Evolutionary conservation across 2,797 vertebrate species (phyloP).

Genomic region (Rallus crepitans): DNA sequence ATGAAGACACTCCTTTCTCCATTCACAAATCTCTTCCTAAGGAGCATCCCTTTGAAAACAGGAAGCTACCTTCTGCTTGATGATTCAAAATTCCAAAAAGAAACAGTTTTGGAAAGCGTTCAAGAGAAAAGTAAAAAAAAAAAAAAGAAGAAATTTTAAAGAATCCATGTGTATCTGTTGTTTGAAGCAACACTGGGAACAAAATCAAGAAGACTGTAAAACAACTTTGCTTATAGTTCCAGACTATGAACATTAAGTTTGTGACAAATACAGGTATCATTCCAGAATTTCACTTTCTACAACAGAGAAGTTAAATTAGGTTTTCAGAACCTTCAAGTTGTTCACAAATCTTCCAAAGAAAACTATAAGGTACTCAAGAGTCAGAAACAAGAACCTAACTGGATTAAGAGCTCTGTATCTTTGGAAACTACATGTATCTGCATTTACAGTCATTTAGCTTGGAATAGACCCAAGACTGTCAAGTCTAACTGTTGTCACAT

Average conservation of each 20-base stretch:
- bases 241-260: background rate
- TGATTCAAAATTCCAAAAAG: background rate
- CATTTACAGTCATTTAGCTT: background rate
- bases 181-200: background rate
- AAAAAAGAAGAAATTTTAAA: background rate
- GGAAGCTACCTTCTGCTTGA: background rate
- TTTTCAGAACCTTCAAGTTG: background rate
- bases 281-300: background rate
- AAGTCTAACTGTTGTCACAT: background rate
- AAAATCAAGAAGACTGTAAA: background rate
- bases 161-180: background rate
- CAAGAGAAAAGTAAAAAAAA: background rate
- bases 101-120: background rate
- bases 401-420: background rate
- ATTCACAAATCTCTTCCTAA: conserved; percentile 6
- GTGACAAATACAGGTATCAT: background rate
- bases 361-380: background rate
- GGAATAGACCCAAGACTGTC: too few relatives aligned
- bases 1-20: background rate
- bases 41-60: background rate
- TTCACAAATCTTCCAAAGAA: background rate
- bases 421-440: background rate
- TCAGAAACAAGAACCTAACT: background rate
- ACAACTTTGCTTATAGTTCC: background rate
- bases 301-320: background rate